Base-by-base conservation (phyloP, 1,140 invertebrate species). In the Macrostomum lignano region DNA sequence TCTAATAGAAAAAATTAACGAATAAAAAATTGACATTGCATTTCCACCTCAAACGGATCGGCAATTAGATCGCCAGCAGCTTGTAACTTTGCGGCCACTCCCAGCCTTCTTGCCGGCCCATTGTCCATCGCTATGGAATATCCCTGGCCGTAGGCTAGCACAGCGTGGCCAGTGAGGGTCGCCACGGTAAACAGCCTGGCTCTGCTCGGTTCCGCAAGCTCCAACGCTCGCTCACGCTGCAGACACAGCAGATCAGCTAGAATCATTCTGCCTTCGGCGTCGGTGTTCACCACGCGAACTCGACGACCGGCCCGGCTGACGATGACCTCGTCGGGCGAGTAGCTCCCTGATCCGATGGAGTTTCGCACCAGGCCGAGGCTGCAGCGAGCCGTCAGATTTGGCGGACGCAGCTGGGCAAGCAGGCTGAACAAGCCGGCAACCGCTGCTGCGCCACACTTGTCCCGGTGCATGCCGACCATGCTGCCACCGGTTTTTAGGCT, bases 371-470 rank as follows among this genome's bases (percentile, higher is more conserved):
- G 65, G 38, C 73, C 70, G 44, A 94, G 49, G 0, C 68, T 72
- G 13, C 68, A 79, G 38, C 82, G 65, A 0, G 86, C 78, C 60
- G 74, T 74, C 7, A 88, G 50, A 41, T 25, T 32, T 41, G 3
- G 26, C 17, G 38, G 31, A 35, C 36, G 15, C 17, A 25, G 9
- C 6, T 17, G 21, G 9, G 31, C 17, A 11, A 40, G 13, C 19
- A 38, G 30, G 10, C 13, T 28, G 55, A 94, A 71, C 45, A 93
- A 86, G 10, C 86, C 84, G 31, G 73, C 77, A 2, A 79, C 75
- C 17, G 76, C 74, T 7, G 84, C 81, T 15, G 81, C 74, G 1
- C 86, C 86, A 53, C 81, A 82, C 56, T 94, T 94, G 46, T 94
- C 84, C 10, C 81, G 38, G 2, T 74, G 76, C 82, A 91, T 93